Conservation (phyloP, 2,113 vertebrate genomes). For the Nothoprocta perdicaria region DNA sequence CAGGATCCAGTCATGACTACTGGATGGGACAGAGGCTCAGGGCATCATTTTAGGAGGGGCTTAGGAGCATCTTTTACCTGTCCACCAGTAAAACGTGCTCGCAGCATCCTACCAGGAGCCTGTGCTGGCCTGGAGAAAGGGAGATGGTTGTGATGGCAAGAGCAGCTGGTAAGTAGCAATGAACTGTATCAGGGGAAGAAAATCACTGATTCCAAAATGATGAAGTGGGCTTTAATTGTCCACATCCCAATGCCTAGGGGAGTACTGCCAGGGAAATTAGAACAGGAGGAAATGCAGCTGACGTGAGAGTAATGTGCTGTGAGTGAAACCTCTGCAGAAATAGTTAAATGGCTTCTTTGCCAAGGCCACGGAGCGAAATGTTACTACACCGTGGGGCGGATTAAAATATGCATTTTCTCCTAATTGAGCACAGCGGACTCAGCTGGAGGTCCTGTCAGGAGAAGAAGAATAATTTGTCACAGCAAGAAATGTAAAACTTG, state of each 20-base stretch:
- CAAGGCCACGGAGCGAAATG: constrained; percentile 80
- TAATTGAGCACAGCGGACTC: constrained; percentile 83
- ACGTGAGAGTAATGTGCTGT: constrained; percentile 62
- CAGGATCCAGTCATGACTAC: background rate
- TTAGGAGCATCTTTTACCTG: background rate
- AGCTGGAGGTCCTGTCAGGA: constrained; percentile 81
- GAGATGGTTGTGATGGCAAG: background rate
- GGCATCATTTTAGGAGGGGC: background rate
- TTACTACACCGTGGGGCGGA: constrained; percentile 79
- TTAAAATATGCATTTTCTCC: constrained; percentile 84
- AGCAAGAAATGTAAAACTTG: constrained; percentile 69
- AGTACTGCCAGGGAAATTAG: constrained; percentile 62
- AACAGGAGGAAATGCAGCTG: constrained; percentile 65
- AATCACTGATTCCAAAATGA: constrained; percentile 66
- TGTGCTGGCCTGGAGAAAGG: background rate
- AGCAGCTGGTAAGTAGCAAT: constrained; percentile 18
- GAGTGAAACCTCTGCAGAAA: constrained; percentile 70
- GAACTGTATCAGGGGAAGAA: constrained; percentile 30
- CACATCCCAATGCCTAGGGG: constrained; percentile 65
- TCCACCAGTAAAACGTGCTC: background rate
- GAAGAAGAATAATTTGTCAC: constrained; percentile 80
- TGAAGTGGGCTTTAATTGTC: constrained; percentile 76
- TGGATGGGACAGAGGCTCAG: background rate
- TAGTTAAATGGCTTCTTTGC: constrained; percentile 78
- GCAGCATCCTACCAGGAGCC: background rate